Evolutionary conservation across 2,888 invertebrate genomes (phyloP), one percentile per base, ranked within the genome.

Genomic region (Alviniconcha strummeri): DNA sequence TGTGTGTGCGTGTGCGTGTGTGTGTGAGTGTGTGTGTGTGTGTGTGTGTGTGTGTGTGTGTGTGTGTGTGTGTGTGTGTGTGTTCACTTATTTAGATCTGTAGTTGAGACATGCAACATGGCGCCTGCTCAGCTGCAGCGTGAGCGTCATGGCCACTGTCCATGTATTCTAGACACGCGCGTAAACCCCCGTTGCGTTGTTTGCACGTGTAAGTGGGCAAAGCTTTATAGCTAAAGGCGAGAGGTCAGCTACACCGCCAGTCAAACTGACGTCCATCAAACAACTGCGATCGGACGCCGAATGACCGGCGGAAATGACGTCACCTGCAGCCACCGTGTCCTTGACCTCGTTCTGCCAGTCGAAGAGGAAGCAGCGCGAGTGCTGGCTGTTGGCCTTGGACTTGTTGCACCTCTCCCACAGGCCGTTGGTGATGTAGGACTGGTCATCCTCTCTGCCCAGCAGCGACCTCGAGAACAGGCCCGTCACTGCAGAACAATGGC

Each of bases 301-400:
- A 78, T n/a, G 0, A 57, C 52, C 9, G 71, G n/a, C 8, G 5
- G 0, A 52, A 52, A 13, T 54, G 17, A 9, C 52, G 52, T 8
- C 54, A 75, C 75, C 75, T 55, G 75, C 75, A 17, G 75, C 75
- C 7, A 75, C 75, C 17, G 75, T 55, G 75, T 75, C 75, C 17
- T n/a, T 55, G 55, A 75, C 75, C 17, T 19, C 19, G 75, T 75
- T 75, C n/a, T 15, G 75, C 75, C 75, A 75, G 55, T 75, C 75
- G 8, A 75, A 75, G 15, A 17, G 75, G 9, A 13, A 55, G 75
- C 75, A 75, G 55, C n/a, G 7, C 6, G 15, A 8, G 17, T 55
- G 17, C 17, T 15, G 54, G 17, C 15, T 5, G 55, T 75, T 75
- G 17, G 52, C 17, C 17, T 52, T 13, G n/a, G 75, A 17, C 2